Conservation (phyloP, 1,140 invertebrate species). For the Ips nitidus region DNA sequence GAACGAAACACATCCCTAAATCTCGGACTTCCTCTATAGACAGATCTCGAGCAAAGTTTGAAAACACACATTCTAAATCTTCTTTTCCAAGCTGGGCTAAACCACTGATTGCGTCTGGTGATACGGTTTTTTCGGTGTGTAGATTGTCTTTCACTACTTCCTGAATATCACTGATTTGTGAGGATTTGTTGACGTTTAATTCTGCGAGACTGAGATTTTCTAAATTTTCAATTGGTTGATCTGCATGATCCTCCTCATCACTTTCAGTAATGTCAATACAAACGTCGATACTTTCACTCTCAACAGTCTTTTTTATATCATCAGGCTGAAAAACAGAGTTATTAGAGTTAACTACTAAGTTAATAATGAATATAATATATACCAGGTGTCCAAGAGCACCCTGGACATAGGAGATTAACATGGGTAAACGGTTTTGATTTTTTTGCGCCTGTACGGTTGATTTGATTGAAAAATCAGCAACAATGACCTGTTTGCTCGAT, state of each 20-base stretch:
- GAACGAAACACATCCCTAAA: constrained; percentile 28
- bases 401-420: too few species aligned
- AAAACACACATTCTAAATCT: constrained; percentile 24
- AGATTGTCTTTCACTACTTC: constrained; percentile 33
- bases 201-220: not conserved
- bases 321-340: constrained; percentile 8
- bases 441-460: too few species aligned
- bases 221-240: not conserved
- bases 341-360: too few species aligned
- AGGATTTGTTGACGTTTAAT: not conserved
- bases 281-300: not conserved
- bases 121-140: constrained; percentile 18
- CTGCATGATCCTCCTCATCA: constrained; percentile 23
- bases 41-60: constrained; percentile 6
- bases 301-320: constrained; percentile 13
- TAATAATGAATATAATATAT: too few species aligned
- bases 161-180: constrained; percentile 14
- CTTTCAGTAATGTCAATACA: constrained; percentile 27
- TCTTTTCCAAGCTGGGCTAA: constrained; percentile 7
- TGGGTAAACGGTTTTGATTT: too few species aligned
- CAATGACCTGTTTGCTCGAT: not conserved
- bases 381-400: too few species aligned
- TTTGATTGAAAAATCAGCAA: too few species aligned
- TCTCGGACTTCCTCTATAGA: constrained; percentile 20
- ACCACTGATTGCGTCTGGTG: constrained; percentile 16